Conservation (phyloP, 2,113 vertebrate genomes). For the Numida meleagris region DNA sequence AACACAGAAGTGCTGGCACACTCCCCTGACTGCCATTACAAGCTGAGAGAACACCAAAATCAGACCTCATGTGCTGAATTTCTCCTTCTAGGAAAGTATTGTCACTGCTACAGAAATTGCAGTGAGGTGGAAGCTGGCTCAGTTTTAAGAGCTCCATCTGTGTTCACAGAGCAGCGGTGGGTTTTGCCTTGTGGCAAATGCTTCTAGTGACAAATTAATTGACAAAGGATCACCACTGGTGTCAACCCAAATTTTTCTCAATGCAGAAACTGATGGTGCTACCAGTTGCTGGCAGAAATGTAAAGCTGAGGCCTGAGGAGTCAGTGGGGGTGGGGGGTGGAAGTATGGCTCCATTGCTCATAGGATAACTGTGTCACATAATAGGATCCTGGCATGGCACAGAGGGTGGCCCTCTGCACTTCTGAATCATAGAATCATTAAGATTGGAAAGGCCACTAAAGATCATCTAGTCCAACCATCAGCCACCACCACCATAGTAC, state of each 20-base stretch:
- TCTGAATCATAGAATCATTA: not conserved
- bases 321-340: not conserved
- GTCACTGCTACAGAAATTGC: not conserved
- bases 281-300: not conserved
- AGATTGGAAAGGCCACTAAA: too few species aligned
- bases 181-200: not conserved
- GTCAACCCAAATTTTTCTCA: slow-evolving; percentile 25
- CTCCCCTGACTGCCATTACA: not conserved
- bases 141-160: not conserved
- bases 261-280: not conserved
- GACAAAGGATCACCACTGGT: not conserved
- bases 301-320: not conserved
- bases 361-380: not conserved
- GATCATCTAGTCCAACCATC: too few species aligned
- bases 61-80: not conserved
- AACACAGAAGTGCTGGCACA: not conserved
- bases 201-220: not conserved
- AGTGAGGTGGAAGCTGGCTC: not conserved
- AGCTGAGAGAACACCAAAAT: not conserved
- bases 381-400: not conserved
- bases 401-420: not conserved
- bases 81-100: not conserved
- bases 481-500: too few species aligned
- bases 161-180: not conserved
- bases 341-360: not conserved